Evolutionary conservation across 1,140 invertebrate genomes (phyloP).

Genomic region (Liolophura sinensis): DNA sequence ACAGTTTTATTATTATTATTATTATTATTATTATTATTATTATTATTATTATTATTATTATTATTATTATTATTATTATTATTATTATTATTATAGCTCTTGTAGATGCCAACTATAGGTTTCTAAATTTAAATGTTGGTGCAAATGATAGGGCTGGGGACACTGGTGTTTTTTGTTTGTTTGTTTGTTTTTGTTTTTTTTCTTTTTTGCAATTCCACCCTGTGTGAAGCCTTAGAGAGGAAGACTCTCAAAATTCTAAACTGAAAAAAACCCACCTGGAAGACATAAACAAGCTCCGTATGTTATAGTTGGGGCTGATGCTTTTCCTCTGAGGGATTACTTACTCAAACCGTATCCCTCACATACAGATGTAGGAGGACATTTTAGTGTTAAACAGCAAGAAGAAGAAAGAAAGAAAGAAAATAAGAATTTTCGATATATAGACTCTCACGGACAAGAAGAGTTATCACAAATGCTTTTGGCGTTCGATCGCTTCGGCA

Average conservation of each 20-base stretch:
- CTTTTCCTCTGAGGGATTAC: constrained; percentile 56
- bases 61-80: no score
- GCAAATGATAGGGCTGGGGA: constrained; percentile 12
- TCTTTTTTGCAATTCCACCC: constrained; percentile 3
- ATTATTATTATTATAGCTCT: no score
- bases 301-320: constrained; percentile 61
- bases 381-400: no score
- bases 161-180: constrained; percentile 10
- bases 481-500: no score
- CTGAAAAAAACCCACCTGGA: constrained; percentile 3
- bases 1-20: constrained; percentile 44
- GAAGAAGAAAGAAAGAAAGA: no score
- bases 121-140: constrained; percentile 53
- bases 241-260: constrained; percentile 10
- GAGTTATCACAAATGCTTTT: no score
- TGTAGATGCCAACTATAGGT: constrained; percentile 54
- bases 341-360: constrained; percentile 59
- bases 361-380: no score
- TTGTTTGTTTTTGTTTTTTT: no score
- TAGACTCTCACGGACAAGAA: no score
- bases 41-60: no score
- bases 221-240: constrained; percentile 4
- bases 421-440: no score
- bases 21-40: no score
- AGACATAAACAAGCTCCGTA: constrained; percentile 32